A percentile compares a stretch with the other conserved stretches of the same genome.
phyloP scores from a whole-genome alignment of 2,888 invertebrate species.

The Stenichneumon culpator region DNA sequence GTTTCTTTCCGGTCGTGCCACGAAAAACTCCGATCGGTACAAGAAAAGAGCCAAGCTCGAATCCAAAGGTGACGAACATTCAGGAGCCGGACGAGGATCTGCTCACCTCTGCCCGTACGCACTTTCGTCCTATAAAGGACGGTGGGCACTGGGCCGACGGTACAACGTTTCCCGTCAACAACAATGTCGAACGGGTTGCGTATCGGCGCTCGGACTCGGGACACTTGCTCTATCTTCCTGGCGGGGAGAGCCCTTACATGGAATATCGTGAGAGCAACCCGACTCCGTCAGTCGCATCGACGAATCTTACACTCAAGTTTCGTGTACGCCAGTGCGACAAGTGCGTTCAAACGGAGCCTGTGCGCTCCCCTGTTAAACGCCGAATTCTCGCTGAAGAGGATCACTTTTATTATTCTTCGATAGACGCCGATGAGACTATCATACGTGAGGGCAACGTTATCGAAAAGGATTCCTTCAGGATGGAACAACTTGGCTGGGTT shows the following conservation, averaged over 20 bases:
- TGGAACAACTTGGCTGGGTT: slow-evolving; percentile 79
- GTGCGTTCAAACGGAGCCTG: slow-evolving; percentile 84
- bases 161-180: slow-evolving; percentile 89
- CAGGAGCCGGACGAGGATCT: slow-evolving; percentile 88
- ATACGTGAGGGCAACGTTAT: slow-evolving; percentile 67
- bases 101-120: slow-evolving; percentile 92
- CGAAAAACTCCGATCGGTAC: slow-evolving; percentile 77
- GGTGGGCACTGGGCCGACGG: slow-evolving; percentile 89
- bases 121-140: slow-evolving; percentile 93
- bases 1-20: slow-evolving; percentile 88
- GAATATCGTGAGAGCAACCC: slow-evolving; percentile 84
- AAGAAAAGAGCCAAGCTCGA: slow-evolving; percentile 70
- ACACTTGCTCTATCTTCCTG: slow-evolving; percentile 82
- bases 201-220: slow-evolving; percentile 88
- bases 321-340: slow-evolving; percentile 87
- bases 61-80: slow-evolving; percentile 76
- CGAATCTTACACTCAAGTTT: slow-evolving; percentile 87
- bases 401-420: slow-evolving; percentile 79
- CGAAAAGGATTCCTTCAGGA: slow-evolving; percentile 79
- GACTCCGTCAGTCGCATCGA: slow-evolving; percentile 64
- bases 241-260: slow-evolving; percentile 85
- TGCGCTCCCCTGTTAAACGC: slow-evolving; percentile 82
- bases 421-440: slow-evolving; percentile 68
- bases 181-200: slow-evolving; percentile 88
- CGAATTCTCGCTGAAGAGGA: slow-evolving; percentile 82